These are phyloP conservation scores for Coleophora flavipennella DNA, from an alignment of 2,888 invertebrate genomes.

Conservation along the genomic window DNA sequence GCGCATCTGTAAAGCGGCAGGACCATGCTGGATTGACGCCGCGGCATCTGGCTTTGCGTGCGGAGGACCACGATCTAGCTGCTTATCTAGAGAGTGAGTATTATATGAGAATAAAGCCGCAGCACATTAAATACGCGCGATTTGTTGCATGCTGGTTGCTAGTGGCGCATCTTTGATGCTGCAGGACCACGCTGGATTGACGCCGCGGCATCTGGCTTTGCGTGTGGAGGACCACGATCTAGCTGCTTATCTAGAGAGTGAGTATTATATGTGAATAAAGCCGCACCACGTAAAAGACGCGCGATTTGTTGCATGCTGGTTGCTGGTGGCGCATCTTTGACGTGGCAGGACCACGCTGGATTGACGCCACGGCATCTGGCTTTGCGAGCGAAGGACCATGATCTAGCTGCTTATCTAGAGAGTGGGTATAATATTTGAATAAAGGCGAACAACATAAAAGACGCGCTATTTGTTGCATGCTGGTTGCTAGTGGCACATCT, in stretches of 20 bases:
- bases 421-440: too few species aligned
- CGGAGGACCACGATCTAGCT: conserved; percentile 90
- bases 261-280: too few species aligned
- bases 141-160: conserved; percentile 94
- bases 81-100: conserved; percentile 90
- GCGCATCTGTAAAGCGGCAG: conserved; percentile 83
- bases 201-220: conserved; percentile 87
- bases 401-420: conserved; percentile 91
- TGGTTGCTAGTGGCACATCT: conserved; percentile 92
- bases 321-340: conserved; percentile 88
- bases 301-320: conserved; percentile 94
- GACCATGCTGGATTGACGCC: conserved; percentile 89
- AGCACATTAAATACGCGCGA: conserved; percentile 85
- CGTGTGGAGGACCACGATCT: conserved; percentile 89
- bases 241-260: conserved; percentile 84
- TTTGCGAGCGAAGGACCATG: conserved; percentile 87
- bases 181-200: conserved; percentile 85
- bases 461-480: conserved; percentile 90
- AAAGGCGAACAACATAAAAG: too few species aligned
- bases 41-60: conserved; percentile 85
- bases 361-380: conserved; percentile 88
- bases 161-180: conserved; percentile 87
- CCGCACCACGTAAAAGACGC: conserved; percentile 33
- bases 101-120: too few species aligned
- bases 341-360: conserved; percentile 83